Percentiles rank a stretch among this genome's conserved stretches.
These are phyloP conservation scores for Saturnia pavonia DNA, from an alignment of 2,888 invertebrate genomes.

Conservation along the genomic window DNA sequence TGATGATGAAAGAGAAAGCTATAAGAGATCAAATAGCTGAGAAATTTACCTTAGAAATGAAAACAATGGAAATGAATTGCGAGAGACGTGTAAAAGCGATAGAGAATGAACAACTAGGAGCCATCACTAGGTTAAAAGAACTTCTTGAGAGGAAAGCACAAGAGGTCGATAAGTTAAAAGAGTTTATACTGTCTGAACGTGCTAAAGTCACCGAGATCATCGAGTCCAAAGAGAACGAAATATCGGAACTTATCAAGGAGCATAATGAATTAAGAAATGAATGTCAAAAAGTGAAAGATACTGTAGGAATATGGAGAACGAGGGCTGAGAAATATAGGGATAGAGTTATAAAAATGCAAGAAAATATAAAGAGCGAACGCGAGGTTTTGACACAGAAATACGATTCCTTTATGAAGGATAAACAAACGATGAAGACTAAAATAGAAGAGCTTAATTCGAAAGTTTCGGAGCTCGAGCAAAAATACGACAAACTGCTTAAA, in stretches of 20 bases:
- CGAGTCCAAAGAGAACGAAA: conserved; percentile 77
- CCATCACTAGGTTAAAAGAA: conserved; percentile 72
- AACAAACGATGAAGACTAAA: conserved; percentile 65
- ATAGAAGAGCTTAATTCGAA: conserved; percentile 68
- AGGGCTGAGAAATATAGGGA: conserved; percentile 69
- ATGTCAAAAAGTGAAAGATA: conserved; percentile 63
- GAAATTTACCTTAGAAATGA: conserved; percentile 83
- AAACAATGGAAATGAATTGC: conserved; percentile 80
- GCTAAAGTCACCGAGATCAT: conserved; percentile 75
- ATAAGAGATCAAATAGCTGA: conserved; percentile 86
- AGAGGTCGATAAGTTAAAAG: conserved; percentile 77
- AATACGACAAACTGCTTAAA: conserved; percentile 54
- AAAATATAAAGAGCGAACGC: conserved; percentile 56
- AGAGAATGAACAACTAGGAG: conserved; percentile 73
- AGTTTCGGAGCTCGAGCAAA: conserved; percentile 68
- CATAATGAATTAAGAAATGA: conserved; percentile 65
- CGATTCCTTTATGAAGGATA: conserved; percentile 55
- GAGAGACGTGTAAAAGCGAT: conserved; percentile 73
- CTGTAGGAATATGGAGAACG: conserved; percentile 58
- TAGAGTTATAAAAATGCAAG: conserved; percentile 54
- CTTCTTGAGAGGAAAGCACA: conserved; percentile 76
- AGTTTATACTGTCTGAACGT: conserved; percentile 77
- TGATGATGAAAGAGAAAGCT: conserved; percentile 80
- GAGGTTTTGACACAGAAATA: conserved; percentile 62
- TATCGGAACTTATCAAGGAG: conserved; percentile 70